Evolutionary conservation across 2,888 invertebrate species (phyloP), one percentile per base, ranked within the genome.

Genomic region (Ramazzottius varieornatus): DNA sequence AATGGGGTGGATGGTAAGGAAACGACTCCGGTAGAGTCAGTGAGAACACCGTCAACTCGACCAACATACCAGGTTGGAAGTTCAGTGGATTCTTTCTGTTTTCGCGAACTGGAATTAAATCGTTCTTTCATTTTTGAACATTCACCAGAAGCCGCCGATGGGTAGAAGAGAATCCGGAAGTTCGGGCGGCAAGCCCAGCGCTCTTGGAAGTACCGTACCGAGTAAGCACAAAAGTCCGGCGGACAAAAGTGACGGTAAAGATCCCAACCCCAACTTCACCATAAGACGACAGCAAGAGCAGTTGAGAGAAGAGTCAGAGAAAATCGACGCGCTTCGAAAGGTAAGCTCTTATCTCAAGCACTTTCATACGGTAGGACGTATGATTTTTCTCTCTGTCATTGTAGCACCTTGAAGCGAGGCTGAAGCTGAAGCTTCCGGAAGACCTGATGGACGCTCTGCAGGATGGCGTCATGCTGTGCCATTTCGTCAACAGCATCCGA

Each of bases 391-490:
- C 29, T 66, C 67, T 67, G 65, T 68, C 71, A 70, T 72, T 74
- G 0, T 74, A 91, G 91, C 86, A 87, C 71, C 88, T 93, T 72
- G 91, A 92, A 79, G 82, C 83, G 20, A 82, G 89, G 65, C 80
- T 93, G 72, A 91, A 91, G 80, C 86, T 92, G 83, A 82, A 85
- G 1, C 79, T 93, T 66, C 91, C 92, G 0, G 84, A 83, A 72
- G 86, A 89, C 74, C 79, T 93, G 71, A 83, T 54, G 54, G 54
- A 29, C 13, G 13, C 87, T 63, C 77, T 93, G 70, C 83, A 85
- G 33, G 92, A 93, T 77, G 92, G 93, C 32, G 91, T 93, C 65
- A 88, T 93, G 69, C 80, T 93, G 68, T 93, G 93, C 74, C 91
- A 93, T 78, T 81, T 93, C 71, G 91, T 90, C 65, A 93, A 93